phyloP scores from a whole-genome alignment of 2,888 invertebrate species.

The Hofmannophila pseudospretella region DNA sequence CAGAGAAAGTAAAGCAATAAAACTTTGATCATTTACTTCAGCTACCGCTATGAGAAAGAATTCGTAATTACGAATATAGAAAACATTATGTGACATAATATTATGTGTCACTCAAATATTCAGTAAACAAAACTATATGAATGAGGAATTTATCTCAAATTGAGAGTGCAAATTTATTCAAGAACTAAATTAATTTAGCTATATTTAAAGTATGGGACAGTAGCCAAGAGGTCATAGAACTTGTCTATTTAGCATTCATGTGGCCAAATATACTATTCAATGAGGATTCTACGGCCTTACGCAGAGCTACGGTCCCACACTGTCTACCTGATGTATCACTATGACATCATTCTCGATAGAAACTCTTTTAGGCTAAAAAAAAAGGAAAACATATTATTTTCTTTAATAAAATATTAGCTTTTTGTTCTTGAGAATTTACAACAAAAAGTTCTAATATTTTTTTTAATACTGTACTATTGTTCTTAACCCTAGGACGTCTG shows the following conservation, averaged over 20 bases:
- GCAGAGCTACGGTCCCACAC: constrained; percentile 47
- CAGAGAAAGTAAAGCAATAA: not conserved
- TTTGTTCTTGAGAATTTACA: too few species aligned
- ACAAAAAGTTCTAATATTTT: too few species aligned
- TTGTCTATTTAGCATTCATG: constrained; percentile 68
- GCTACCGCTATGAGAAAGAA: not conserved
- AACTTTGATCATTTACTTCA: not conserved
- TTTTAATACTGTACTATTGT: too few species aligned
- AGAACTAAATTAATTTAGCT: not conserved
- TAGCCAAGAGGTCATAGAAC: constrained; percentile 58
- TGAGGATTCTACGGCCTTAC: constrained; percentile 54
- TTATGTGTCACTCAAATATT: not conserved
- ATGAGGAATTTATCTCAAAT: not conserved
- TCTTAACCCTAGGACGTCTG: not conserved
- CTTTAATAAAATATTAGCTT: too few species aligned
- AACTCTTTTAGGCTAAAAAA: too few species aligned
- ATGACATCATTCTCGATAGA: constrained; percentile 56
- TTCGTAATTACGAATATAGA: not conserved
- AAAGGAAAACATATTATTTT: too few species aligned
- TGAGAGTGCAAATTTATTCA: not conserved
- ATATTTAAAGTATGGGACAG: not conserved
- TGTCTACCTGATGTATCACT: constrained; percentile 56
- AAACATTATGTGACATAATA: too few species aligned
- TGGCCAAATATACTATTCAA: constrained; percentile 72
- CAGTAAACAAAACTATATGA: not conserved